These are phyloP conservation scores for Glyptemys insculpta DNA, from an alignment of 2,797 vertebrate genomes.

Conservation along the genomic window DNA sequence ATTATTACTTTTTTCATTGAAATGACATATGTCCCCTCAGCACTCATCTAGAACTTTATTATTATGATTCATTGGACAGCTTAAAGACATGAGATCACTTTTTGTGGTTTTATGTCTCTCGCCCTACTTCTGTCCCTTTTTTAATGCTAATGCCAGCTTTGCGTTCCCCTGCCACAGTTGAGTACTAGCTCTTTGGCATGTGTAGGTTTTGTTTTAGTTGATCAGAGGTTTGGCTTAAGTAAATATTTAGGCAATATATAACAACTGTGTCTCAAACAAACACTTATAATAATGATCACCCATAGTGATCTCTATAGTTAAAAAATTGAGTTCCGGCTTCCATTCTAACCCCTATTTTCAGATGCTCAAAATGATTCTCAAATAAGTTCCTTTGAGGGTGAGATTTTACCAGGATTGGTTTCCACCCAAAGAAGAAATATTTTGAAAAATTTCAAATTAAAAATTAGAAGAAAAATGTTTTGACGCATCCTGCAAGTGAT, in stretches of 20 bases:
- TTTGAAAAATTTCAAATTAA: neutral
- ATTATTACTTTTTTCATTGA: slow-evolving; percentile 73
- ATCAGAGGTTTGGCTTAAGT: slow-evolving; percentile 60
- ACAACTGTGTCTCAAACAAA: slow-evolving; percentile 67
- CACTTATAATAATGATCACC: slow-evolving; percentile 41
- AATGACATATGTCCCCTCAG: slow-evolving; percentile 76
- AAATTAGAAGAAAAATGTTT: neutral
- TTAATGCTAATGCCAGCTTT: slow-evolving; percentile 45
- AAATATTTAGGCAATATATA: slow-evolving; percentile 70
- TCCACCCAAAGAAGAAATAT: neutral
- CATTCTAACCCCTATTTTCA: neutral
- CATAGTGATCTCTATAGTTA: neutral
- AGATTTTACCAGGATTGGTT: neutral
- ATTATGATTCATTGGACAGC: slow-evolving; percentile 76
- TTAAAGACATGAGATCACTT: slow-evolving; percentile 78
- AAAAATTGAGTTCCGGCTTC: neutral
- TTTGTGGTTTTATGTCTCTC: slow-evolving; percentile 64
- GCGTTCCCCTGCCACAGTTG: slow-evolving; percentile 19
- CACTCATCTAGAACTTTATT: slow-evolving; percentile 69
- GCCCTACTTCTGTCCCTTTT: slow-evolving; percentile 54
- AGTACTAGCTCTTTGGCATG: slow-evolving; percentile 36
- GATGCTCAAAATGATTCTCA: neutral
- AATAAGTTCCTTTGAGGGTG: neutral
- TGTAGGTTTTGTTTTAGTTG: slow-evolving; percentile 32
- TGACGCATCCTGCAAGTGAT: neutral